Conservation (phyloP, 2,888 invertebrate genomes). For the Pristionchus exspectatus region DNA sequence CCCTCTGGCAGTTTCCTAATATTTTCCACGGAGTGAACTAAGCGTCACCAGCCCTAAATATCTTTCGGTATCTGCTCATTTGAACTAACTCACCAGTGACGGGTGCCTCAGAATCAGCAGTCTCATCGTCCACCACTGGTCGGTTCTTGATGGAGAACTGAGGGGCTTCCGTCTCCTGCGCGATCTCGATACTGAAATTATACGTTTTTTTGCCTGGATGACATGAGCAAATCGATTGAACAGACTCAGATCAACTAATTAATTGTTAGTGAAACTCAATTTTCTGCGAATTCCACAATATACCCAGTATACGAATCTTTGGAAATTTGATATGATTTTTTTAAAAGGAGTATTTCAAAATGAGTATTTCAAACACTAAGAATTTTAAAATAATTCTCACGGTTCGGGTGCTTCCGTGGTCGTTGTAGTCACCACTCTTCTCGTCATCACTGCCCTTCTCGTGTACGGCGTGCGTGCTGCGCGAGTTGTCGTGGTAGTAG, state of each 20-base stretch:
- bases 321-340: too few species aligned
- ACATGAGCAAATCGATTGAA: neutral
- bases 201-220: neutral
- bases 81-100: neutral
- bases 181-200: slow-evolving; percentile 25
- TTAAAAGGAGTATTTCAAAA: too few species aligned
- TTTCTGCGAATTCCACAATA: too few species aligned
- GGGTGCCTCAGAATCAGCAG: neutral
- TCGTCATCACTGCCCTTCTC: slow-evolving; percentile 16
- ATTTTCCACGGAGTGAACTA: too few species aligned
- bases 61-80: too few species aligned
- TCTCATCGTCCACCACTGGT: slow-evolving; percentile 41
- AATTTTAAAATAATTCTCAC: too few species aligned
- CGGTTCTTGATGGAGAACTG: slow-evolving; percentile 22
- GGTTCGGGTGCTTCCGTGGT: slow-evolving; percentile 15
- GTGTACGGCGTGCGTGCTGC: neutral
- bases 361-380: too few species aligned
- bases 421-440: slow-evolving; percentile 4
- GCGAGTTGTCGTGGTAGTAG: slow-evolving; percentile 7
- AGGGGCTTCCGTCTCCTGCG: neutral
- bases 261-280: neutral
- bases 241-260: neutral
- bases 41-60: too few species aligned
- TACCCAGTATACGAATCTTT: too few species aligned
- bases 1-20: too few species aligned